Conservation (phyloP, 2,113 vertebrate species). For the Collichthys lucidus region DNA sequence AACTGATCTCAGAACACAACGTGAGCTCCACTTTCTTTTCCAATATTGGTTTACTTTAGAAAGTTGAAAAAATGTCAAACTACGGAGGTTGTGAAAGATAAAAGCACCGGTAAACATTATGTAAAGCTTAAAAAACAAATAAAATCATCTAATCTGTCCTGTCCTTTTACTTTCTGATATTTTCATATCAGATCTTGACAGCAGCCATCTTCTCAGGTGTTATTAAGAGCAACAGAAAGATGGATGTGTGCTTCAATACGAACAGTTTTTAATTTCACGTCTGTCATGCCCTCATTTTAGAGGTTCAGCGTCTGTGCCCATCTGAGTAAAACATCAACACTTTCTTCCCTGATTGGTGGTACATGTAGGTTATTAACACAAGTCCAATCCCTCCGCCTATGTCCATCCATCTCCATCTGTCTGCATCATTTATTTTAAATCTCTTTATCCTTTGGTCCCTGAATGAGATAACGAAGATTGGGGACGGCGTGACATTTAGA, state of each 20-base stretch:
- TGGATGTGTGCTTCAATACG: not conserved
- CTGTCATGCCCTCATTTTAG: not conserved
- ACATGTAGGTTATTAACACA: slow-evolving; percentile 48
- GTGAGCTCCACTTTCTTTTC: not conserved
- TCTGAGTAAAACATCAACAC: slow-evolving; percentile 35
- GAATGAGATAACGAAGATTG: slow-evolving; percentile 66
- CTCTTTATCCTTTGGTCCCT: slow-evolving; percentile 28
- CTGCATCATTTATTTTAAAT: slow-evolving; percentile 50
- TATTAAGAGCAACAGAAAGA: not conserved
- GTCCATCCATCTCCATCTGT: slow-evolving; percentile 43
- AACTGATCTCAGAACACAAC: too few species aligned
- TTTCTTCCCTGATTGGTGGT: slow-evolving; percentile 33
- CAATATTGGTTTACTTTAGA: not conserved
- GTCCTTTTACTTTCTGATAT: not conserved
- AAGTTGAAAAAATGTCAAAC: not conserved
- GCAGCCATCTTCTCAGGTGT: not conserved
- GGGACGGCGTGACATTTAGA: slow-evolving; percentile 71
- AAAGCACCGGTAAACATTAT: not conserved
- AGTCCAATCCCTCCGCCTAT: not conserved
- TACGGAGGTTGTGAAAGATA: not conserved
- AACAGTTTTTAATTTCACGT: slow-evolving; percentile 41
- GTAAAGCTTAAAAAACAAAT: not conserved
- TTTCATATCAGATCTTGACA: not conserved
- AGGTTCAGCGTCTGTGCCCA: slow-evolving; percentile 2
- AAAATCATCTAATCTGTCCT: not conserved